Conservation (phyloP, 2,797 vertebrate species). For the Heterohyrax brucei region DNA sequence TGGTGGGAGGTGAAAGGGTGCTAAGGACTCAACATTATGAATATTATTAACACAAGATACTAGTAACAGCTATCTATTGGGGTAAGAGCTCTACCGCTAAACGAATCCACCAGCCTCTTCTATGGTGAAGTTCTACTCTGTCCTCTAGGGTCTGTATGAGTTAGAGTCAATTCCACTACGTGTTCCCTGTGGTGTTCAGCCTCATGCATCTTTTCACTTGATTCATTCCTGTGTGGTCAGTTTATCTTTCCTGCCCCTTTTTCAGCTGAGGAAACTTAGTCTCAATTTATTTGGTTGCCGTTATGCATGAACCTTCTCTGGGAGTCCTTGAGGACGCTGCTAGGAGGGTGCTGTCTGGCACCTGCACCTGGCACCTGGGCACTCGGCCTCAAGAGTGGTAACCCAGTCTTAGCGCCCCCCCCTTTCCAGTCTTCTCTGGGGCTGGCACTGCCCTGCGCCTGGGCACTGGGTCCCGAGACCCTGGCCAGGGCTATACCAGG, state of each 20-base stretch:
- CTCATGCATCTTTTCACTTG: neutral
- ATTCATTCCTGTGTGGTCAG: neutral
- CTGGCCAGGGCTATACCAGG: neutral
- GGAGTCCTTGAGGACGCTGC: slow-evolving; percentile 65
- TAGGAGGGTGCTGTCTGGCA: slow-evolving; percentile 78
- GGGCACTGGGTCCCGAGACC: slow-evolving; percentile 57
- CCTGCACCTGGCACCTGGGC: slow-evolving; percentile 72
- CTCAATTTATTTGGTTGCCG: slow-evolving; percentile 61
- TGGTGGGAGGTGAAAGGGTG: neutral
- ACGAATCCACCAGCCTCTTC: too few species aligned
- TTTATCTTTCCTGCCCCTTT: slow-evolving; percentile 17
- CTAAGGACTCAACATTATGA: neutral
- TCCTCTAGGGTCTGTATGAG: too few species aligned
- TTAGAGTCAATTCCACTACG: too few species aligned
- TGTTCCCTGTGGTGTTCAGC: neutral
- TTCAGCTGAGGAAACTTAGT: slow-evolving; percentile 67
- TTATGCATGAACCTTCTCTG: slow-evolving; percentile 44
- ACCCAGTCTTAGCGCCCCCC: slow-evolving; percentile 61
- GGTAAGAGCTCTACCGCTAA: too few species aligned
- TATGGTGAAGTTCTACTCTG: too few species aligned
- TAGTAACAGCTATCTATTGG: neutral
- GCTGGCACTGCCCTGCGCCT: slow-evolving; percentile 65
- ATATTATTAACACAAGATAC: neutral
- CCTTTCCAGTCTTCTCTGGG: neutral
- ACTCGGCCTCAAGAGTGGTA: slow-evolving; percentile 75